Evolutionary conservation across 1,140 invertebrate genomes (phyloP).

Genomic region (Pogonomyrmex barbatus): DNA sequence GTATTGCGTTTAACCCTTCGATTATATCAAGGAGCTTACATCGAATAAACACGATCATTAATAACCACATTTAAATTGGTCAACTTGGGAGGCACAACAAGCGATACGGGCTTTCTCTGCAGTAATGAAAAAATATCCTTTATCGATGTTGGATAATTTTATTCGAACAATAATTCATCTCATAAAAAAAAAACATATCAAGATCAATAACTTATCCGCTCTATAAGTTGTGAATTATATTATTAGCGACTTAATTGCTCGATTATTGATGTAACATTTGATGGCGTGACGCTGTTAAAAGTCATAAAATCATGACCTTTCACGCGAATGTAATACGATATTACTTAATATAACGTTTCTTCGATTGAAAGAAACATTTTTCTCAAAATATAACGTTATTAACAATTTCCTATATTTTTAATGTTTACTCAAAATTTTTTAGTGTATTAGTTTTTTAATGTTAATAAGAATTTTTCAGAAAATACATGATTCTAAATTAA

Average conservation of each 20-base stretch:
- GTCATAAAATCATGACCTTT: constrained; percentile 48
- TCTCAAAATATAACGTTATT: constrained; percentile 11
- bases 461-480: neutral
- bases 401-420: neutral
- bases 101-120: constrained; percentile 59
- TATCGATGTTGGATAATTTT: constrained; percentile 66
- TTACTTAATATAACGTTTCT: neutral
- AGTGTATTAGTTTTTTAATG: neutral
- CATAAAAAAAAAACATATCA: neutral
- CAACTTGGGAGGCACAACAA: constrained; percentile 35
- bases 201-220: constrained; percentile 73
- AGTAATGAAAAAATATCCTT: constrained; percentile 62
- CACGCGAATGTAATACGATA: constrained; percentile 5
- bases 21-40: neutral
- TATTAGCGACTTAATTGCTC: constrained; percentile 76
- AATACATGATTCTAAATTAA: no score
- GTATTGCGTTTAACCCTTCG: neutral
- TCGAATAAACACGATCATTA: constrained; percentile 44
- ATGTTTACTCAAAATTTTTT: neutral
- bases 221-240: constrained; percentile 73
- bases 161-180: constrained; percentile 72
- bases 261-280: constrained; percentile 69
- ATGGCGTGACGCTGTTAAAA: constrained; percentile 27
- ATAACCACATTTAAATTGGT: constrained; percentile 67
- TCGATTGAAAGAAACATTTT: neutral